Conservation (phyloP, 2,888 invertebrate genomes). For the Atrina japonica region DNA sequence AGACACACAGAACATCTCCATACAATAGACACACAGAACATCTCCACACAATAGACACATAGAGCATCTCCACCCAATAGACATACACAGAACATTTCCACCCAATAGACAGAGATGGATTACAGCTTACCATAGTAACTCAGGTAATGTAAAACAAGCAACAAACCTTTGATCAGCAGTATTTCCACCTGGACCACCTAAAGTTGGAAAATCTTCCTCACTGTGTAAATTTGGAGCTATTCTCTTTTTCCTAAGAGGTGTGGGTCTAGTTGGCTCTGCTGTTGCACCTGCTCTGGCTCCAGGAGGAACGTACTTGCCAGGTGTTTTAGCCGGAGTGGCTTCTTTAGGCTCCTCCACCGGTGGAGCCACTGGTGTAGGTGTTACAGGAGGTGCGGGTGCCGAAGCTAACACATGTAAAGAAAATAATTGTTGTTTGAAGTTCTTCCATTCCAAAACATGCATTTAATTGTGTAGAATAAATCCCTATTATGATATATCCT, state of each 20-base stretch:
- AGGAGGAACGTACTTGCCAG: slow-evolving; percentile 73
- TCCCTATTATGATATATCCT: no score
- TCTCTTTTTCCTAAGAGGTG: slow-evolving; percentile 62
- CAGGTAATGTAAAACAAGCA: no score
- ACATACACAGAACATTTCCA: no score
- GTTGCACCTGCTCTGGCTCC: slow-evolving; percentile 55
- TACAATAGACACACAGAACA: no score
- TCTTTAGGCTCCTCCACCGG: slow-evolving; percentile 45
- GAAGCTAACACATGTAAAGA: slow-evolving; percentile 34
- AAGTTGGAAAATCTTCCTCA: slow-evolving; percentile 76
- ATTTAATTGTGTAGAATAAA: no score
- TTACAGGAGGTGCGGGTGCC: slow-evolving; percentile 20
- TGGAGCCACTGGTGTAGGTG: slow-evolving; percentile 33
- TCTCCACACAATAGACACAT: no score
- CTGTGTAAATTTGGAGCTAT: slow-evolving; percentile 74
- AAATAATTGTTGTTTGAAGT: not conserved
- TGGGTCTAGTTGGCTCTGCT: slow-evolving; percentile 42
- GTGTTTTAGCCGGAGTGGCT: slow-evolving; percentile 32
- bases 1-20: no score
- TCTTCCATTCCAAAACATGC: not conserved
- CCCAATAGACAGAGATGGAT: no score
- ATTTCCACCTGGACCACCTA: slow-evolving; percentile 69
- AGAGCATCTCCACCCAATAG: no score
- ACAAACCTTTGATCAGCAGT: slow-evolving; percentile 17
- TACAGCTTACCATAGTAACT: no score